Evolutionary conservation across 2,888 invertebrate genomes (phyloP), one percentile per base, ranked within the genome.

Genomic region (Bruchidius siliquastri): DNA sequence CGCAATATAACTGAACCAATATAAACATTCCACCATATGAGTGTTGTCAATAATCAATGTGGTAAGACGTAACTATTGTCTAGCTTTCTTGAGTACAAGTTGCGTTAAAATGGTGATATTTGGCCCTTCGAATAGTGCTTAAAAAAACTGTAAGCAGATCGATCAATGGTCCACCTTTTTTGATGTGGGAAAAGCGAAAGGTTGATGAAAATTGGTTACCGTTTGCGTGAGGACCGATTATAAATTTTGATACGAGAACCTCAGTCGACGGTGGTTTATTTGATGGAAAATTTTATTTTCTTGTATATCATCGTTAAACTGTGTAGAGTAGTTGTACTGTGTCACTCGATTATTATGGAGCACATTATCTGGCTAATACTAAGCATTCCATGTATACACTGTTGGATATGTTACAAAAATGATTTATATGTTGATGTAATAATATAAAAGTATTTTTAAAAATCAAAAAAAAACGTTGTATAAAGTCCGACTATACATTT

Each of bases 381-480:
- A 78, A 84, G 84, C 85, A 86, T 86, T 87, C 84, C 86, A 84
- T 86, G 86, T 86, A 86, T 86, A 86, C 85, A 86, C 86, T 87
- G 86, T 86, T 87, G 86, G 86, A 86, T 85, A 87, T 86, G 86
- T 86, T 87, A 86, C 85, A 85, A 85, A 84, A 86, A 78, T 84
- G 83, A 86, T 86, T 87, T 86, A 86, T 86, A 87, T 87, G 86
- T 87, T 87, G 86, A 87, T 86, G 85, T 85, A 83, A 86, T 86
- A 83, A 80, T 79, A 80, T 78, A 80, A 83, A 71, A 84, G 82
- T 86, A 86, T 86, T 87, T 86, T 86, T 85, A 87, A 87, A 86
- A 86, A 84, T 84, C 82, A 82, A 84, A 84, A 84, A 85, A 83
- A 83, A 82, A 83, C 83, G 84, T 85, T 85, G 84, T 81, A 79